These are phyloP conservation scores for Trididemnum clinides DNA, from an alignment of 23 tunicate genomes.

Conservation along the genomic window DNA sequence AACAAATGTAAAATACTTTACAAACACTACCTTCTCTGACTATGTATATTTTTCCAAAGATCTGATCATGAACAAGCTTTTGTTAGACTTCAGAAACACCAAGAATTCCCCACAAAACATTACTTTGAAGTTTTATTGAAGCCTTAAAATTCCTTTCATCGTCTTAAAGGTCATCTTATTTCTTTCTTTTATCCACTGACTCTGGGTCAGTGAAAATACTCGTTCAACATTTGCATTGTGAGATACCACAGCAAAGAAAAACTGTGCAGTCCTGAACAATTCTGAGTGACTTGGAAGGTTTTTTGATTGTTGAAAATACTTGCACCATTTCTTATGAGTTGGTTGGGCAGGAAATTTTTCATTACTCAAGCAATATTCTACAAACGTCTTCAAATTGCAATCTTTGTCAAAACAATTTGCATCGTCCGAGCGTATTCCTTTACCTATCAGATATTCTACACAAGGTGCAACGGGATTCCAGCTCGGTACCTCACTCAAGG, in stretches of 20 bases:
- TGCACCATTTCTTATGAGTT: slow-evolving; percentile 31
- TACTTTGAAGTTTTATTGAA: too few species aligned
- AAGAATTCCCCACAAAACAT: too few species aligned
- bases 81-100: too few species aligned
- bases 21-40: too few species aligned
- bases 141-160: not conserved
- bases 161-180: not conserved
- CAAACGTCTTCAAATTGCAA: slow-evolving; percentile 4
- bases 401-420: slow-evolving; percentile 11
- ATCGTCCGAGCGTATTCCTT: too few species aligned
- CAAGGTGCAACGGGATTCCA: not conserved
- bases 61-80: too few species aligned
- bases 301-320: slow-evolving; percentile 2
- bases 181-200: slow-evolving; percentile 6
- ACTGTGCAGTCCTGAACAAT: slow-evolving; percentile 6
- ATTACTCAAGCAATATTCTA: not conserved
- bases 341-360: not conserved
- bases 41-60: too few species aligned
- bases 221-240: slow-evolving; percentile 15
- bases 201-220: slow-evolving; percentile 14
- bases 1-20: too few species aligned
- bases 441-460: too few species aligned
- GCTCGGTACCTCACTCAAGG: slow-evolving; percentile 11
- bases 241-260: slow-evolving; percentile 19
- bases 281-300: not conserved